These are phyloP conservation scores for Paracentrotus lividus DNA, from an alignment of 53 echinoderm and acorn worm species.

Conservation along the genomic window DNA sequence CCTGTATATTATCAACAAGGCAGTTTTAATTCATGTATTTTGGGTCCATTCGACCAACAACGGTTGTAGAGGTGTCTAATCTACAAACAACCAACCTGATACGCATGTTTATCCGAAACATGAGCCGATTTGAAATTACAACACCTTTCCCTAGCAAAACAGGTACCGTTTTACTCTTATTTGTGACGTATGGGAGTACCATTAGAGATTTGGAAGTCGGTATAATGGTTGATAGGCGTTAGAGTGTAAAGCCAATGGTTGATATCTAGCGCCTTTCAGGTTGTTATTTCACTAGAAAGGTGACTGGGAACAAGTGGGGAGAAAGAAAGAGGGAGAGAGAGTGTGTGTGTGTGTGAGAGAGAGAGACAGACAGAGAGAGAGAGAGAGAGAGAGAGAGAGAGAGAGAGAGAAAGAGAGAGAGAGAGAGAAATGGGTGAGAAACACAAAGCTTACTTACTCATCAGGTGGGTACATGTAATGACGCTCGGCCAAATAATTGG, in stretches of 20 bases:
- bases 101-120: neutral
- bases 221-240: neutral
- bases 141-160: neutral
- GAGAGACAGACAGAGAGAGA: neutral
- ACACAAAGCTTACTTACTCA: neutral
- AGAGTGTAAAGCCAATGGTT: constrained; percentile 10
- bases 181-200: constrained; percentile 4
- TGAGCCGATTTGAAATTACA: constrained; percentile 22
- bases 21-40: neutral
- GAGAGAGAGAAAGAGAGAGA: constrained; percentile 33
- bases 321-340: neutral
- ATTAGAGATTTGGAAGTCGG: neutral
- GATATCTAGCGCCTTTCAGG: neutral
- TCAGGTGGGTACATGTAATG: neutral
- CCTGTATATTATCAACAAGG: neutral
- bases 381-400: neutral
- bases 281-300: neutral
- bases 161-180: neutral
- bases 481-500: neutral
- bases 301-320: neutral
- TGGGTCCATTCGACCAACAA: neutral
- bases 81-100: neutral
- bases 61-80: neutral
- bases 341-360: too few relatives aligned
- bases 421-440: too few relatives aligned